phyloP scores from a whole-genome alignment of 2,888 invertebrate species.

The Cataglyphis altisquamis region DNA sequence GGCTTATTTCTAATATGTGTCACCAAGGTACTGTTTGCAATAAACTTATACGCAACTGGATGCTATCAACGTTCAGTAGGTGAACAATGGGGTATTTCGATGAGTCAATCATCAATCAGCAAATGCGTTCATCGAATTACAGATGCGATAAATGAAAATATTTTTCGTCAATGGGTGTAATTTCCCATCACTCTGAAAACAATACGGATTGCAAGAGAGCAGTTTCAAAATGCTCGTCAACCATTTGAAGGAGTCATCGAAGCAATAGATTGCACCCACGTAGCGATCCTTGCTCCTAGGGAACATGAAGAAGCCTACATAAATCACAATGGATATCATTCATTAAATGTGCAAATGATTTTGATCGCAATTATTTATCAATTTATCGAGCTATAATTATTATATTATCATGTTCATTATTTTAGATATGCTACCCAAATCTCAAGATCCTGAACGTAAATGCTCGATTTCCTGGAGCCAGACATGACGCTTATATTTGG shows the following conservation, averaged over 20 bases:
- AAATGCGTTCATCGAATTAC: not conserved
- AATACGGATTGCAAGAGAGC: conserved; percentile 31
- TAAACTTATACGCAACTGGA: too few relatives aligned
- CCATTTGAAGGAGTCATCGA: conserved; percentile 58
- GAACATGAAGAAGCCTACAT: conserved; percentile 53
- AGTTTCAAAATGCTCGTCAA: conserved; percentile 53
- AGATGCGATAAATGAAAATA: not conserved
- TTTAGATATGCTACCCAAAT: conserved; percentile 4
- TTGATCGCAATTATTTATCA: conserved; percentile 15
- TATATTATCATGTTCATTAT: not conserved
- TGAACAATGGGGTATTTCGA: too few relatives aligned
- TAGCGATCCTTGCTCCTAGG: conserved; percentile 46
- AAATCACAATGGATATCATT: conserved; percentile 60
- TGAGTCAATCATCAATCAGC: too few relatives aligned
- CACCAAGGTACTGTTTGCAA: too few relatives aligned
- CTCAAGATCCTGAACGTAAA: not conserved
- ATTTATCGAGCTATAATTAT: not conserved
- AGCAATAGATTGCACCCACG: conserved; percentile 55
- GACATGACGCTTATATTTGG: not conserved
- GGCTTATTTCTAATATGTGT: not conserved
- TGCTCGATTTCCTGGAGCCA: not conserved
- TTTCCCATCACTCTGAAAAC: conserved; percentile 51
- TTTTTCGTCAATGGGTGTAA: conserved; percentile 33
- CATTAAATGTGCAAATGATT: conserved; percentile 57
- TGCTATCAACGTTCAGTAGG: too few relatives aligned